These are phyloP conservation scores for Periphyllus acericola DNA, from an alignment of 2,888 invertebrate species.

Conservation along the genomic window DNA sequence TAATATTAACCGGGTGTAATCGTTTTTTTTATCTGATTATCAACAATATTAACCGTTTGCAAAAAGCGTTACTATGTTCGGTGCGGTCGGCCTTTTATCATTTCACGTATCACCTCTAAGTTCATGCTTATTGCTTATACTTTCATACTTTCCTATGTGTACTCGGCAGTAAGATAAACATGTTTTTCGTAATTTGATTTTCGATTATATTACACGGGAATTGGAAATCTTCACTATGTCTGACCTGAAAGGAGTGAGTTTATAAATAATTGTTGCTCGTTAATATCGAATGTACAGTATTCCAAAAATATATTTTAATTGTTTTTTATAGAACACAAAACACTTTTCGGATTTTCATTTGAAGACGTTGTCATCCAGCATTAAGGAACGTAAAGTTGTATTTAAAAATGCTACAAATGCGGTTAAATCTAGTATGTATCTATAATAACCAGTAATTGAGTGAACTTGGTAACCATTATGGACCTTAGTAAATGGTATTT, in stretches of 20 bases:
- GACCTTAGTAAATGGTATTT: background rate
- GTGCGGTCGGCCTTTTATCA: slow-evolving; percentile 42
- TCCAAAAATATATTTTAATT: background rate
- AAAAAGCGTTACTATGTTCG: slow-evolving; percentile 40
- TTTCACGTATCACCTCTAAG: slow-evolving; percentile 7
- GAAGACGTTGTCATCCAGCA: slow-evolving; percentile 41
- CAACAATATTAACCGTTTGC: background rate
- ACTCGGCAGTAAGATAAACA: slow-evolving; percentile 18
- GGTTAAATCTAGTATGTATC: slow-evolving; percentile 52
- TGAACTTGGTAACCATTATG: background rate
- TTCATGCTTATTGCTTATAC: slow-evolving; percentile 23
- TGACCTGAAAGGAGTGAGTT: slow-evolving; percentile 45
- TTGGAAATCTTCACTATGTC: background rate
- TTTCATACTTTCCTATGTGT: background rate
- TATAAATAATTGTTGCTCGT: background rate
- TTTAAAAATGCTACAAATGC: slow-evolving; percentile 53
- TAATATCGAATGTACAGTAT: background rate
- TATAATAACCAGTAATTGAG: background rate
- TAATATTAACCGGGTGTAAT: no score
- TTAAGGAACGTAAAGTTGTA: slow-evolving; percentile 47
- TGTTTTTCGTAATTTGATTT: slow-evolving; percentile 29
- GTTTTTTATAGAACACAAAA: slow-evolving; percentile 34
- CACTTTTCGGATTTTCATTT: slow-evolving; percentile 57
- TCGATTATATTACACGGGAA: background rate
- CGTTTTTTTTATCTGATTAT: background rate